Evolutionary conservation across 1,140 invertebrate species (phyloP), one percentile per base, ranked within the genome.

Genomic region (Brachionus rubens): DNA sequence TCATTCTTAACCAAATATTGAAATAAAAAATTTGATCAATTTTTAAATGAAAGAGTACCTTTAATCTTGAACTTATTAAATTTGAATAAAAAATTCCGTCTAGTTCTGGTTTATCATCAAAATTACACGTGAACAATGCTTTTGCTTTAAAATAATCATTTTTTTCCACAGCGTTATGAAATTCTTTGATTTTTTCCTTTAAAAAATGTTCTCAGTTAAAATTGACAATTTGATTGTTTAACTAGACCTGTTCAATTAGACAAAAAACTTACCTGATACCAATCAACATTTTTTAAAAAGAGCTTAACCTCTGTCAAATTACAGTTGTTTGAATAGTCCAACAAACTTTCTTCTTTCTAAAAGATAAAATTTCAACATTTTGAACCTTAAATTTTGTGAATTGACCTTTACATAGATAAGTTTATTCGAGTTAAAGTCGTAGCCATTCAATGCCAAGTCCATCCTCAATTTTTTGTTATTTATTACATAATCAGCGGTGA

Each of bases 121-220:
- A 72, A 16, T 19, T 26, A 10, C 10, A 10, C n/a, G 2, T 72
- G 30, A 26, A 72, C 14, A 12, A 21, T 1, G 43, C 30, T 14
- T 72, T 72, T 33, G 41, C 68, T 16, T 16, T 16, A 40, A 36
- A 72, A 72, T 72, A 72, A n/a, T 72, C 68, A 40, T 72, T 72
- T 19, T 72, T 54, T 72, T 72, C 68, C 19, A 52, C 68, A 12
- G 68, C 43, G 48, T 26, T 4, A 54, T 72, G 68, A 41, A 72
- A 72, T 4, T 48, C 68, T 19, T 72, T 41, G 4, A 72, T 72
- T 72, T 48, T 54, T 36, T 72, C 5, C 68, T 72, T 33, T 59
- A 33, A 59, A n/a, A n/a, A n/a, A n/a, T n/a, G n/a, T n/a, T n/a
- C n/a, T n/a, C n/a, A n/a, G n/a, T n/a, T n/a, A n/a, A n/a, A n/a